Conservation (phyloP, 2,888 invertebrate genomes). For the Cactoblastis cactorum region DNA sequence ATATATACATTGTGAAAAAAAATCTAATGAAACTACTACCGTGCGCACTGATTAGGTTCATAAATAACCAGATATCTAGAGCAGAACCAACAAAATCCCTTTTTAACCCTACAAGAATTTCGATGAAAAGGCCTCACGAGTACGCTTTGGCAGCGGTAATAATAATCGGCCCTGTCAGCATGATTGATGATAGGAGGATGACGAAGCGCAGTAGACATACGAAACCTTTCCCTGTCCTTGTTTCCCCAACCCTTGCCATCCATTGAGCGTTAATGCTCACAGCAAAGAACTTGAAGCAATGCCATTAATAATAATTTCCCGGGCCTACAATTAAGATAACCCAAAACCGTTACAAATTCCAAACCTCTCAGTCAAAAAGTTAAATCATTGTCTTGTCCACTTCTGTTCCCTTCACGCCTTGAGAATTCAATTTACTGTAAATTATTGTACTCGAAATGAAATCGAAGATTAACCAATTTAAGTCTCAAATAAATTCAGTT, state of each 20-base stretch:
- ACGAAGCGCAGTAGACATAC: constrained; percentile 50
- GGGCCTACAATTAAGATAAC: constrained; percentile 21
- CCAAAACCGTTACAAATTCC: constrained; percentile 13
- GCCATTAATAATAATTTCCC: constrained; percentile 36
- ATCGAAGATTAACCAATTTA: constrained; percentile 38
- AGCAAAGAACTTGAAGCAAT: constrained; percentile 27
- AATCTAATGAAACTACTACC: constrained; percentile 6
- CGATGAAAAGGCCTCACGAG: constrained; percentile 44
- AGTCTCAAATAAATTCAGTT: constrained; percentile 23
- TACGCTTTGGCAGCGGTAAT: constrained; percentile 48
- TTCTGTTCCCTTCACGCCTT: constrained; percentile 16
- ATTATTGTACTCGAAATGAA: constrained; percentile 35
- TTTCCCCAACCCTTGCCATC: constrained; percentile 29
- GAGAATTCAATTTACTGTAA: constrained; percentile 32
- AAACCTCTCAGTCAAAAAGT: constrained; percentile 5
- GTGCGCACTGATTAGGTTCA: constrained; percentile 24
- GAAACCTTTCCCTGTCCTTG: constrained; percentile 32
- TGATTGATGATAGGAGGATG: constrained; percentile 65
- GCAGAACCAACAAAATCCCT: constrained; percentile 38
- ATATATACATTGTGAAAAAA: neutral
- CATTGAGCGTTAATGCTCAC: constrained; percentile 36
- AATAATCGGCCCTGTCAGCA: constrained; percentile 63
- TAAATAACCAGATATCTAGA: constrained; percentile 34
- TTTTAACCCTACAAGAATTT: constrained; percentile 41
- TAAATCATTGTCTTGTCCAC: constrained; percentile 5